Evolutionary conservation across 1,140 invertebrate genomes (phyloP), one percentile per base, ranked within the genome.

Genomic region (Diorhabda sublineata): DNA sequence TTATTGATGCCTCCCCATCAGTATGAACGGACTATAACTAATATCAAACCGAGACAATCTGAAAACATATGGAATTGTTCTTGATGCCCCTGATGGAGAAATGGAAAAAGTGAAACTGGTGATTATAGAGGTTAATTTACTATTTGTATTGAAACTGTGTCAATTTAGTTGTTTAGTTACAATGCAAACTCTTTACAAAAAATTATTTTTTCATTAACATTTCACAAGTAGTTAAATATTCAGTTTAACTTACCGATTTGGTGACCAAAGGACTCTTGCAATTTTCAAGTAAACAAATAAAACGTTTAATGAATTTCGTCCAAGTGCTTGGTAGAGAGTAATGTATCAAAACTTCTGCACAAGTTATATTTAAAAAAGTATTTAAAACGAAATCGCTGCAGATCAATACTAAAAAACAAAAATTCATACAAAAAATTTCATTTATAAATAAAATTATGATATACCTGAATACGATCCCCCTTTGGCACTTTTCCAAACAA

Each of bases 321-420:
- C 78, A 79, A n/a, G 71, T 65, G 1, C 67, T 43, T 47, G 78
- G 76, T 69, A 79, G 71, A 5, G 75, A 75, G 66, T 75, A 78
- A 68, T 78, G 75, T 6, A 79, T 72, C 5, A 79, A 45, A 9
- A 74, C n/a, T 8, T 67, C 43, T 42, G 74, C 77, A 61, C 71
- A 71, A 1, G 71, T 78, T 5, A 79, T 67, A 8, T 45, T 69
- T n/a, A 77, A 60, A n/a, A 72, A 42, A 2, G 68, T 70, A 47
- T 76, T 73, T 11, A 74, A 71, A 6, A 71, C 69, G 42, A 70
- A 58, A 68, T 79, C 77, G 2, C 77, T 75, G 61, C 77, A 79
- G 11, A 79, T n/a, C n/a, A 79, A 64, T 58, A 76, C 78, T 77
- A 56, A 6, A 69, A 78, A 74, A 73, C 63, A 74, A 60, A 70